These are phyloP conservation scores for Ctenopoma multispine DNA, from an alignment of 2,797 vertebrate genomes.

Conservation along the genomic window DNA sequence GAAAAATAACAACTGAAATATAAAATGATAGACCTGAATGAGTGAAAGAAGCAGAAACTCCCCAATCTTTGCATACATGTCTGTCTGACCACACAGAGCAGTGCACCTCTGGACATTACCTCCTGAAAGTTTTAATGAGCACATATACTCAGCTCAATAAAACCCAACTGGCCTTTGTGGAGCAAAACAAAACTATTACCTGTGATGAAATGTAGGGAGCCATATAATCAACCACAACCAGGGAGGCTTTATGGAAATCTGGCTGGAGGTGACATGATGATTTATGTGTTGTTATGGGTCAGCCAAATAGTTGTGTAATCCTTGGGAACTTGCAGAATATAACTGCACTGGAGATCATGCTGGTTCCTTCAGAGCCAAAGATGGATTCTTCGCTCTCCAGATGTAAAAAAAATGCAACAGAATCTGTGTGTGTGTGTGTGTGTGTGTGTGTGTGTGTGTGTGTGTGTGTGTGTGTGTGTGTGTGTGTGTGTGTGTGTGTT, in stretches of 20 bases:
- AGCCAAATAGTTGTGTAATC: slow-evolving; percentile 22
- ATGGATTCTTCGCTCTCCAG: slow-evolving; percentile 32
- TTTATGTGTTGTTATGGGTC: slow-evolving; percentile 35
- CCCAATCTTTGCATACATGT: background rate
- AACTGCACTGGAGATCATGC: slow-evolving; percentile 7
- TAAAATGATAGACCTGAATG: slow-evolving; percentile 20
- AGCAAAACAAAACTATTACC: slow-evolving; percentile 57
- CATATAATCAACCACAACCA: slow-evolving; percentile 37
- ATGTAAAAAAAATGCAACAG: slow-evolving; percentile 14
- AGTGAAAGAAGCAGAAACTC: slow-evolving; percentile 18
- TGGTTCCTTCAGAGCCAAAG: slow-evolving; percentile 25
- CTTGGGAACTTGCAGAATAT: slow-evolving; percentile 13
- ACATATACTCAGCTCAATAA: slow-evolving; percentile 42
- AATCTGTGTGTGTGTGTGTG: slow-evolving; percentile 21
- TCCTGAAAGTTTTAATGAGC: slow-evolving; percentile 54
- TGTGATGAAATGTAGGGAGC: slow-evolving; percentile 47
- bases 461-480: slow-evolving; percentile 17
- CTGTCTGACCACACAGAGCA: slow-evolving; percentile 36
- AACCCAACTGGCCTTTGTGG: slow-evolving; percentile 46
- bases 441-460: slow-evolving; percentile 23
- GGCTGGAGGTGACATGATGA: slow-evolving; percentile 31
- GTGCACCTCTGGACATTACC: slow-evolving; percentile 38
- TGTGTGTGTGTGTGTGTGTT: slow-evolving; percentile 21
- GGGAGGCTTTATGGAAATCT: slow-evolving; percentile 52
- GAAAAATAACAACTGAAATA: slow-evolving; percentile 1